Conservation (phyloP, 2,888 invertebrate species). For the Eumacrocentrus americanus region DNA sequence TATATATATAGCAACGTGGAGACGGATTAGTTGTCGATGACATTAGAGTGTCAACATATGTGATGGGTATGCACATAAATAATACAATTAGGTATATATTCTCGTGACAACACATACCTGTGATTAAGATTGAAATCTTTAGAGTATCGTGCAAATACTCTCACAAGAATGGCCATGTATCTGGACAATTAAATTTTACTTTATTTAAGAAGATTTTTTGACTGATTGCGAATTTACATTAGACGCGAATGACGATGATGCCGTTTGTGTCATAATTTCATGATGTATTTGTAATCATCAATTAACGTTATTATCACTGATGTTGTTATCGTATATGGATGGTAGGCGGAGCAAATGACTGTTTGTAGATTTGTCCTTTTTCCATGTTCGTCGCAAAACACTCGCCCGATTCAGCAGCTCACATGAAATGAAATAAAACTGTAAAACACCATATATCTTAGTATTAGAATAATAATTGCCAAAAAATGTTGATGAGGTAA, state of each 20-base stretch:
- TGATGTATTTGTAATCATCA: background rate
- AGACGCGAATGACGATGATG: too few relatives aligned
- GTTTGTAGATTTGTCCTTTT: slow-evolving; percentile 20
- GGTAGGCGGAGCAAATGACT: background rate
- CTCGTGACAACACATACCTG: slow-evolving; percentile 6
- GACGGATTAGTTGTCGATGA: slow-evolving; percentile 20
- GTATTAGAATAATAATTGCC: background rate
- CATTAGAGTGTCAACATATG: slow-evolving; percentile 25
- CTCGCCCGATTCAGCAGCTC: slow-evolving; percentile 38
- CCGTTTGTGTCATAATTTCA: too few relatives aligned
- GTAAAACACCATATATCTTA: slow-evolving; percentile 19
- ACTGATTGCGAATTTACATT: too few relatives aligned
- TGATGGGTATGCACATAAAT: background rate
- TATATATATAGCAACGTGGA: slow-evolving; percentile 23
- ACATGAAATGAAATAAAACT: slow-evolving; percentile 39
- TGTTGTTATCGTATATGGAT: background rate
- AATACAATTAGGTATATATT: slow-evolving; percentile 13
- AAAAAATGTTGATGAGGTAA: too few relatives aligned
- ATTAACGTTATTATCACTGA: background rate
- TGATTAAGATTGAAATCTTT: too few relatives aligned
- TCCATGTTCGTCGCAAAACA: slow-evolving; percentile 31
- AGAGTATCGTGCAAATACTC: background rate
- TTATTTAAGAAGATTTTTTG: too few relatives aligned
- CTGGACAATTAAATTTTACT: too few relatives aligned
- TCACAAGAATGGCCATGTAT: slow-evolving; percentile 15